Base-by-base conservation (phyloP, 2,113 vertebrate species). In the Myodes glareolus region DNA sequence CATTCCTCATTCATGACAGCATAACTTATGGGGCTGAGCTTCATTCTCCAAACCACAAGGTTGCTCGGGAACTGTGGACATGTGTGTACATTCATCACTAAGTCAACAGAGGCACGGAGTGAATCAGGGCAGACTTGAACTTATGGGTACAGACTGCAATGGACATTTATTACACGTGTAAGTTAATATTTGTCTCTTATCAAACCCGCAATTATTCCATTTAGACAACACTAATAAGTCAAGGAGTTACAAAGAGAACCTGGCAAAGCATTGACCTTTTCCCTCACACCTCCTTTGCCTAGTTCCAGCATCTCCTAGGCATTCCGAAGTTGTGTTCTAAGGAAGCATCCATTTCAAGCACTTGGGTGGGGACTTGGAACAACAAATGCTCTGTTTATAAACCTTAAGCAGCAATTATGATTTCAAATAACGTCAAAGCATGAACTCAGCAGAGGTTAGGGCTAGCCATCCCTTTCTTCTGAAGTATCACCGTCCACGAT, bases 241-340 rank as follows among this genome's bases (percentile, higher is more conserved):
- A 91, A 81, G 65, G 90, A 85, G 39, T 81, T 65, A 55, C 7
- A 61, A 82, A 63, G 81, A 78, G 88, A 96, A 63, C 82, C 14
- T 2, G 19, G 45, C 45, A 92, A 77, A 88, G 77, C 36, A 29
- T 76, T 72, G 73, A 94, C 72, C 47, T 90, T 91, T 47, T 90
- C 76, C 68, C 50, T 92, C 36, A 61, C 12, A 72, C 65, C 12
- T 92, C 92, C 84, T 90, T 90, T 75, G 92, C 23, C 80, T 68
- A 70, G 88, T 82, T 95, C 70, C 70, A 96, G 90, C 67, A 85
- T 76, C 78, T 96, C 93, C 65, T 47, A 67, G 70, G 63, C 81
- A 88, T 80, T 91, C 75, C 78, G 55, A 90, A 61, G 68, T 61
- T 73, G 76, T 47, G 45, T 68, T 73, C 90, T 85, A 87, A 77